phyloP scores from a whole-genome alignment of 2,113 vertebrate genomes.

The Prionailurus bengalensis region DNA sequence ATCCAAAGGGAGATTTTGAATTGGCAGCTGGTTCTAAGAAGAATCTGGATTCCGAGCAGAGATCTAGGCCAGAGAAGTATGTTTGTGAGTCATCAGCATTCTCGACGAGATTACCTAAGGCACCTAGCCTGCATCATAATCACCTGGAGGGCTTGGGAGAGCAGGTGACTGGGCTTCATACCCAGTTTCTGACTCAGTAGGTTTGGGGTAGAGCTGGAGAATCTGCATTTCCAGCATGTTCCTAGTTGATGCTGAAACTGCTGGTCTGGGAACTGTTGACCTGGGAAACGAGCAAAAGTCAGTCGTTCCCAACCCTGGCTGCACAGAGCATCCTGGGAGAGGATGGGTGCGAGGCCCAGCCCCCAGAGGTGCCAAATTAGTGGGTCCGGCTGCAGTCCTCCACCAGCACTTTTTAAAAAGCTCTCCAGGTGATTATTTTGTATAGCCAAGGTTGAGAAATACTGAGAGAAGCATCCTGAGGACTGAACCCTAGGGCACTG shows the following conservation, averaged over 20 bases:
- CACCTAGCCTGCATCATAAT: not conserved
- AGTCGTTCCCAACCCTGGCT: not conserved
- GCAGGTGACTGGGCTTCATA: not conserved
- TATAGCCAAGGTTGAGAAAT: not conserved
- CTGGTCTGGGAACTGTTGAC: not conserved
- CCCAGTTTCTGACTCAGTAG: not conserved
- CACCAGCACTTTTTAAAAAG: not conserved
- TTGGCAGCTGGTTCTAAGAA: not conserved
- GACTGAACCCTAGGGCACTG: too few species aligned
- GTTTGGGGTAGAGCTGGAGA: not conserved
- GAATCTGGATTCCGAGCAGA: not conserved
- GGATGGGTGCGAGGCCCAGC: accelerated
- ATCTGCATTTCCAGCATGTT: not conserved
- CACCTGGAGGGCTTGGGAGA: not conserved
- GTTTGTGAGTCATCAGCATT: not conserved
- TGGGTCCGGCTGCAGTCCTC: not conserved
- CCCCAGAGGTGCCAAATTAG: not conserved
- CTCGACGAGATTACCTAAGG: not conserved
- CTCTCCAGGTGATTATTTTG: not conserved
- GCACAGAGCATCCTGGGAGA: not conserved
- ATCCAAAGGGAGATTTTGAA: not conserved
- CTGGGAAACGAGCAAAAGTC: not conserved
- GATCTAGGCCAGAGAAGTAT: not conserved
- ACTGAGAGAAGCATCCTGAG: not conserved
- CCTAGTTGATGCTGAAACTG: not conserved